Evolutionary conservation across 2,797 vertebrate species (phyloP).

Genomic region (Channa striata): DNA sequence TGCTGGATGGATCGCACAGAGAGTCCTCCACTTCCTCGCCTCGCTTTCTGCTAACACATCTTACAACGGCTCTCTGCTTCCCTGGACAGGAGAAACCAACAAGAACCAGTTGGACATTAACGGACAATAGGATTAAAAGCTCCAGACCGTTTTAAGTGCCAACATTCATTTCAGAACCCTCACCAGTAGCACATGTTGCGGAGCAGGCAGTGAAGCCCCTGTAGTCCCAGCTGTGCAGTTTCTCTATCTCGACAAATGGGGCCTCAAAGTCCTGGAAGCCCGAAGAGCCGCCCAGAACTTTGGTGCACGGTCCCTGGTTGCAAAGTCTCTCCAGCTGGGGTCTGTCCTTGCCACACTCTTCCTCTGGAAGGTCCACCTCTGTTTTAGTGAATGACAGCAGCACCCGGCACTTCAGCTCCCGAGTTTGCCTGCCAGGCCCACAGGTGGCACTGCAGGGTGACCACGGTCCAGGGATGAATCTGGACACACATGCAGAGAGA

Average conservation of each 20-base stretch:
- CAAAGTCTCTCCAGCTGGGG: slow-evolving; percentile 83
- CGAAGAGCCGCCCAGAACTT: slow-evolving; percentile 39
- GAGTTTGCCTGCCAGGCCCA: slow-evolving; percentile 86
- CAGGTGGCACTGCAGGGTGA: slow-evolving; percentile 90
- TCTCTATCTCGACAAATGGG: slow-evolving; percentile 54
- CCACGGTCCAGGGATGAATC: slow-evolving; percentile 93
- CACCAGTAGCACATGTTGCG: slow-evolving; percentile 89
- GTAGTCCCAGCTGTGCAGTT: slow-evolving; percentile 89
- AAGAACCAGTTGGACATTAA: slow-evolving; percentile 4
- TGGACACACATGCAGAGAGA: slow-evolving; percentile 54
- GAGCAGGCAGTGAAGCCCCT: slow-evolving; percentile 90
- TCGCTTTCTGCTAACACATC: slow-evolving; percentile 84
- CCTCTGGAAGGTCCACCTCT: slow-evolving; percentile 90
- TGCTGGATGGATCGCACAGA: slow-evolving; percentile 84
- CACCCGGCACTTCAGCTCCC: slow-evolving; percentile 88
- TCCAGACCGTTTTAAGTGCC: background rate
- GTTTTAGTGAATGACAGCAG: slow-evolving; percentile 90
- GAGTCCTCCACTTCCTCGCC: slow-evolving; percentile 82
- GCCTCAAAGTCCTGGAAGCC: slow-evolving; percentile 30
- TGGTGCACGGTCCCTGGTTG: slow-evolving; percentile 79
- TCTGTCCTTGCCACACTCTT: slow-evolving; percentile 87
- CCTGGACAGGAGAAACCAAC: slow-evolving; percentile 75
- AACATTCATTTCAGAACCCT: slow-evolving; percentile 9
- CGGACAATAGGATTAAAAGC: background rate
- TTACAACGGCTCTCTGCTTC: slow-evolving; percentile 88